Conservation (phyloP, 2,888 invertebrate genomes). For the Chloroclysta siterata region DNA sequence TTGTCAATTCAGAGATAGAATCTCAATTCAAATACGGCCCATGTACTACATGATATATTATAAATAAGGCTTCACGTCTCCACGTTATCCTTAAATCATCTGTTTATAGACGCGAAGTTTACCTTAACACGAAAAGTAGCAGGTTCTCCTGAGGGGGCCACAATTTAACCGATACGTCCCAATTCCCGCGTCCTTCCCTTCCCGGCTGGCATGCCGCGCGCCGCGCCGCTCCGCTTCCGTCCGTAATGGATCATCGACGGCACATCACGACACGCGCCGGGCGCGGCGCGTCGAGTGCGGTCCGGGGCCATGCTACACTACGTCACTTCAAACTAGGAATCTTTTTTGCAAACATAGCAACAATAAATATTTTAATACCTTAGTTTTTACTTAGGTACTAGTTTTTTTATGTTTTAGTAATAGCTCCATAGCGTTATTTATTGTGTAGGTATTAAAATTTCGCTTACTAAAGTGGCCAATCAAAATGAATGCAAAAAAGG, state of each 20-base stretch:
- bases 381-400: too few species aligned
- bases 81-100: slow-evolving; percentile 14
- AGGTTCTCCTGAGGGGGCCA: slow-evolving; percentile 12
- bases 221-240: background rate
- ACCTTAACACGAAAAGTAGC: slow-evolving; percentile 16
- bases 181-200: slow-evolving; percentile 7
- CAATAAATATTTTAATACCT: too few species aligned
- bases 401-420: background rate
- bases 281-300: too few species aligned
- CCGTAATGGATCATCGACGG: slow-evolving; percentile 10
- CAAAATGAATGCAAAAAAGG: slow-evolving; percentile 19
- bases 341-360: too few species aligned
- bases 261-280: background rate
- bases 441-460: background rate
- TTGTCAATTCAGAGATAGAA: too few species aligned
- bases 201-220: background rate
- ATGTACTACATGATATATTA: too few species aligned
- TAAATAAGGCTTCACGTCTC: too few species aligned
- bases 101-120: slow-evolving; percentile 15
- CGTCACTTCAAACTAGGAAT: too few species aligned
- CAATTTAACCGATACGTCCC: slow-evolving; percentile 9
- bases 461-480: background rate
- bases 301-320: too few species aligned
- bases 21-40: too few species aligned
- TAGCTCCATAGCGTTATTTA: background rate